phyloP scores from a whole-genome alignment of 2,113 vertebrate species.

The Phyllostomus discolor region DNA sequence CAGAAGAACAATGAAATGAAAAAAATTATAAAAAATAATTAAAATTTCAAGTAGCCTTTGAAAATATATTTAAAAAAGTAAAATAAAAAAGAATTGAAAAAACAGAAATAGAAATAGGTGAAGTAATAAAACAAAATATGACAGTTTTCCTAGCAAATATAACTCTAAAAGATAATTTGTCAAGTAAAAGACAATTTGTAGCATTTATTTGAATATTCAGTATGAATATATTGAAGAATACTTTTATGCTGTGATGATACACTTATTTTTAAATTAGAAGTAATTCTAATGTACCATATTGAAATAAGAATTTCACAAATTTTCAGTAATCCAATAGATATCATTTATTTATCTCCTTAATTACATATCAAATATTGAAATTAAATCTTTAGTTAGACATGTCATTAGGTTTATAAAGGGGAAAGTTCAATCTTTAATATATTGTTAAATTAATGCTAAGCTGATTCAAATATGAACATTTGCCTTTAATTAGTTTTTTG shows the following conservation, averaged over 20 bases:
- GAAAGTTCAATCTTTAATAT: neutral
- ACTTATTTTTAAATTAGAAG: neutral
- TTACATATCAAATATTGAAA: neutral
- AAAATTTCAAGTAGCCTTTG: neutral
- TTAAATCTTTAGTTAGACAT: neutral
- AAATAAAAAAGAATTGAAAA: neutral
- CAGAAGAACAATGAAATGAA: neutral
- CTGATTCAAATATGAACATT: neutral
- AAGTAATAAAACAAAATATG: too few species aligned
- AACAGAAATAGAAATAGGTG: neutral
- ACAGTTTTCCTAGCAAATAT: too few species aligned
- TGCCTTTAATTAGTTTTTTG: neutral
- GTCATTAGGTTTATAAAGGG: neutral
- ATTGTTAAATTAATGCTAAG: neutral
- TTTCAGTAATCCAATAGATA: neutral
- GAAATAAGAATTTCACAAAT: neutral
- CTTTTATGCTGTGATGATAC: neutral
- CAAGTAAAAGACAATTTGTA: neutral
- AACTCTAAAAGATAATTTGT: too few species aligned
- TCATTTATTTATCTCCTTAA: neutral
- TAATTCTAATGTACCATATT: neutral
- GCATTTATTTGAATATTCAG: slow-evolving; percentile 16
- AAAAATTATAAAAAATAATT: neutral
- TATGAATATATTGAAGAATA: neutral
- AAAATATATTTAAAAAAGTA: too few species aligned